Conservation (phyloP, 1,140 invertebrate genomes). For the Ylistrum balloti region DNA sequence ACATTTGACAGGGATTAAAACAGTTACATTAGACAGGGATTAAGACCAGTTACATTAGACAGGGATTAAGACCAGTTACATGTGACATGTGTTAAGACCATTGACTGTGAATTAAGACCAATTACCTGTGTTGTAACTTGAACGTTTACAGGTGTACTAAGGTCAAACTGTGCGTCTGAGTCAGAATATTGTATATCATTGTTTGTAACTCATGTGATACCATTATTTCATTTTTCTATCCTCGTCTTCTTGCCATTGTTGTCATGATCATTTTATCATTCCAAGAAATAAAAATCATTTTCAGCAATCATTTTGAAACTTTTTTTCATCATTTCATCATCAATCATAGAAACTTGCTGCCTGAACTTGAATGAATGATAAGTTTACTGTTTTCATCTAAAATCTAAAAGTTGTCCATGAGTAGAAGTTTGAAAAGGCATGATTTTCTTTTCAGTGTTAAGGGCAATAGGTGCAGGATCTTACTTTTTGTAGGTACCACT, state of each 20-base stretch:
- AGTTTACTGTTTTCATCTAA: slow-evolving; percentile 11
- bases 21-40: too few species aligned
- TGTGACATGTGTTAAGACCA: too few species aligned
- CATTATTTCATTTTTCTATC: slow-evolving; percentile 36
- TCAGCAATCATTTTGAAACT: slow-evolving; percentile 16
- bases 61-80: too few species aligned
- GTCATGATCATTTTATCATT: neutral
- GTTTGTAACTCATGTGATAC: neutral
- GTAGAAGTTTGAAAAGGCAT: neutral
- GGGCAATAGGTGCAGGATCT: neutral
- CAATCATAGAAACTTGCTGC: neutral
- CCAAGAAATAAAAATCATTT: slow-evolving; percentile 9
- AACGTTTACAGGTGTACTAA: neutral
- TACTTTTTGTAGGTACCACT: neutral
- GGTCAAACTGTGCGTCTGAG: too few species aligned
- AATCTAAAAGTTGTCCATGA: neutral
- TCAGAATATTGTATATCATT: neutral
- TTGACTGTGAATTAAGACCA: too few species aligned
- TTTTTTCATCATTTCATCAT: slow-evolving; percentile 18
- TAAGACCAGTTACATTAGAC: too few species aligned
- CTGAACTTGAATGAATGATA: neutral
- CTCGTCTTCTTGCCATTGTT: slow-evolving; percentile 34
- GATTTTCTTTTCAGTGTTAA: neutral
- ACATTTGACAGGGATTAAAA: too few species aligned
- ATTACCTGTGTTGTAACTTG: too few species aligned